Evolutionary conservation across 2,888 invertebrate species (phyloP).

Genomic region (Cenopis cana): DNA sequence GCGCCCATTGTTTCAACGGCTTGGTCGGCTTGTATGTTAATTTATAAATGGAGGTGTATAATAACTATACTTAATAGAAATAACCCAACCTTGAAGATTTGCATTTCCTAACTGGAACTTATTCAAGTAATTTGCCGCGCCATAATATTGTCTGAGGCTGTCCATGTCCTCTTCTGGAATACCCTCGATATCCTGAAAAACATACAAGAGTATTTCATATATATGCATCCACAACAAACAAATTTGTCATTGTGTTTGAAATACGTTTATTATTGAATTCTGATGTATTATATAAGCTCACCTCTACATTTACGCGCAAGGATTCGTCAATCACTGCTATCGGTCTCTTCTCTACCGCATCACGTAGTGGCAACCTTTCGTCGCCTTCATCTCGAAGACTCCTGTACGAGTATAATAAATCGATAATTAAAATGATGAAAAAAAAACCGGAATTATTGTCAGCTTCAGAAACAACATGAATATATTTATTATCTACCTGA

Average conservation of each 20-base stretch:
- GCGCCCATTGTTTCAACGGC: background rate
- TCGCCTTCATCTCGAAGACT: slow-evolving; percentile 73
- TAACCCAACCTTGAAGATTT: slow-evolving; percentile 72
- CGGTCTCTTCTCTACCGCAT: slow-evolving; percentile 88
- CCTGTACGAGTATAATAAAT: slow-evolving; percentile 50
- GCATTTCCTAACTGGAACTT: slow-evolving; percentile 79
- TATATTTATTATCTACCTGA: slow-evolving; percentile 66
- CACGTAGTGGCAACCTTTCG: slow-evolving; percentile 86
- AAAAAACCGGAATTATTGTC: too few species aligned
- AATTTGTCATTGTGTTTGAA: too few species aligned
- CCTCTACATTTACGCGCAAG: slow-evolving; percentile 65
- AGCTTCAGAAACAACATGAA: too few species aligned
- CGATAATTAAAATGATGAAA: too few species aligned
- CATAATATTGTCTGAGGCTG: slow-evolving; percentile 68
- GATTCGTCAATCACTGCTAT: slow-evolving; percentile 67
- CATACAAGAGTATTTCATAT: background rate
- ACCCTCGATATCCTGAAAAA: slow-evolving; percentile 61
- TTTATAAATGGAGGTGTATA: background rate
- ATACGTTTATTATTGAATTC: background rate
- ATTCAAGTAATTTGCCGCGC: slow-evolving; percentile 76
- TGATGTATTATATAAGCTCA: slow-evolving; percentile 52
- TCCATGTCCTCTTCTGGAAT: slow-evolving; percentile 52
- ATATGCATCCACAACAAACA: background rate
- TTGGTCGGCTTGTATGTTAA: too few species aligned
- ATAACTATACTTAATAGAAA: background rate